These are phyloP conservation scores for Vollenhovia emeryi DNA, from an alignment of 1,140 invertebrate genomes.

Conservation along the genomic window DNA sequence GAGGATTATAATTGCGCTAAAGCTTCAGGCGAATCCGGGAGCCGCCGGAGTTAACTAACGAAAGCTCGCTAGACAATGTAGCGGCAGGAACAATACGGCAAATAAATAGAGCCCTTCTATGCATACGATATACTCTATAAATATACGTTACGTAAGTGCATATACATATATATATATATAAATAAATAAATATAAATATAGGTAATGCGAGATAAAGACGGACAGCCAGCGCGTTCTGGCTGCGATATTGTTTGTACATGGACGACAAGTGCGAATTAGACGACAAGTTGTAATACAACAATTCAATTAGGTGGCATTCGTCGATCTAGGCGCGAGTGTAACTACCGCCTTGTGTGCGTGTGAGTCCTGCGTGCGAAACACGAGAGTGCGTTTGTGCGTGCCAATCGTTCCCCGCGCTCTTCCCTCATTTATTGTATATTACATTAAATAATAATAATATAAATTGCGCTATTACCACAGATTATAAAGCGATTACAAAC, in stretches of 20 bases:
- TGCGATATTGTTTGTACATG: conserved; percentile 77
- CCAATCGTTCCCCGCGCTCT: conserved; percentile 14
- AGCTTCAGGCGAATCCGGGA: conserved; percentile 49
- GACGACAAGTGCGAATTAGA: conserved; percentile 45
- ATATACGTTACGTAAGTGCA: conserved; percentile 40
- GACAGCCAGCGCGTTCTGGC: conserved; percentile 31
- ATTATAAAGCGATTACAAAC: not conserved
- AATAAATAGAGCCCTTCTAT: conserved; percentile 66
- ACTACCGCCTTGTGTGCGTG: conserved; percentile 40
- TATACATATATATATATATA: conserved; percentile 49
- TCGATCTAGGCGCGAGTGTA: conserved; percentile 36
- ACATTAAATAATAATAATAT: not conserved
- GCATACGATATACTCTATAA: conserved; percentile 70
- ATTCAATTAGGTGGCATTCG: conserved; percentile 67
- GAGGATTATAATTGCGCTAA: conserved; percentile 54
- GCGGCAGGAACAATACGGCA: conserved; percentile 59
- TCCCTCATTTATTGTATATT: conserved; percentile 2
- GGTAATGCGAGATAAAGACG: conserved; percentile 40
- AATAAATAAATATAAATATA: conserved; percentile 63
- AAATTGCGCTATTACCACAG: not conserved
- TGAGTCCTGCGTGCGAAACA: conserved; percentile 40
- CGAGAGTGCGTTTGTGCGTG: conserved; percentile 32
- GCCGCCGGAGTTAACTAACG: conserved; percentile 48
- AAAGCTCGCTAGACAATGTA: conserved; percentile 68
- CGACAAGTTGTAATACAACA: conserved; percentile 68